Base-by-base conservation (phyloP, 2,888 invertebrate species). In the Ectobius pallidus region DNA sequence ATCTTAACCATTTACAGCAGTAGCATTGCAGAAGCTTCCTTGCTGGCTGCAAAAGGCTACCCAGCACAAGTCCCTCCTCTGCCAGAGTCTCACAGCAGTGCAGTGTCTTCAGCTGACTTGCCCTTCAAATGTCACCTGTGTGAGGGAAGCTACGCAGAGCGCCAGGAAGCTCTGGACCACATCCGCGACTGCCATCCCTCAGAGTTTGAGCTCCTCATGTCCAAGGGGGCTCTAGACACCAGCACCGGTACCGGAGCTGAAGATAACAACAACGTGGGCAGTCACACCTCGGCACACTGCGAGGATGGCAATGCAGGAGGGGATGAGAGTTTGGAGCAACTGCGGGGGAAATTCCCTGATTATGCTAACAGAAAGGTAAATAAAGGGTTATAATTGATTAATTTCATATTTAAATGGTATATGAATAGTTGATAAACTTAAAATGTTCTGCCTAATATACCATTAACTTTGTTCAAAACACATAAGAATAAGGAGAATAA, bases 51-150 rank as follows among this genome's bases (percentile, higher is more conserved):
- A n/a, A 70, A 58, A 18, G 14, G 9, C 25, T 42, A 25, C 6
- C 34, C 70, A 16, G 49, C 46, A 18, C 39, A 32, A 11, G 11
- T 22, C 11, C 11, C 39, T 14, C 1, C 42, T 25, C 16, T 3
- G 1, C 14, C 25, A 2, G 62, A 62, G 22, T 1, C 62, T 22
- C 34, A 62, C 16, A 14, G 20, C 9, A 14, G n/a, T 6, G n/a
- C 16, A 11, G 67, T 62, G 44, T 71, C 75, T n/a, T 67, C 74
- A 6, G 69, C 71, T 1, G 92, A 93, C 77, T 83, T 93, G 70
- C 93, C 94, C 6, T 96, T 93, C 85, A 96, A 96, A 83, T 97
- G 97, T 80, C 96, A 97, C 83, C 85, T 97, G 0, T 97, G 97
- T 81, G 96, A 96, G 79, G 91, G 90, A 9, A 93, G 95, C 0